Base-by-base conservation (phyloP, 1,140 invertebrate species). In the Zophobas atratus region DNA sequence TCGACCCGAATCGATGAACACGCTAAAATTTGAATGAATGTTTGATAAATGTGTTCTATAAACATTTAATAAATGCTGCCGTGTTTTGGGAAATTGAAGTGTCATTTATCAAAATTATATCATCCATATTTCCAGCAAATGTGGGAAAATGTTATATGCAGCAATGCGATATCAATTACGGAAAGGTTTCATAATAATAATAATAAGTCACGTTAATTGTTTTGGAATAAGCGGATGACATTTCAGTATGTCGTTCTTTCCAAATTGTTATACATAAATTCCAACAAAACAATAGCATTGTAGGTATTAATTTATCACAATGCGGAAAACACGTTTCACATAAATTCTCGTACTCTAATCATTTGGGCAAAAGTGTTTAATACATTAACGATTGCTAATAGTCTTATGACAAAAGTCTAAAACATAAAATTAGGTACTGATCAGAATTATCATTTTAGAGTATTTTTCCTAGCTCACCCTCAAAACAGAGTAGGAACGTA, bases 91-190 rank as follows among this genome's bases (percentile, higher is more conserved):
- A 67, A 67, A 67, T 67, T 67, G 60, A 67, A 67, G 60, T 46
- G 60, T 67, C 60, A 67, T 67, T 67, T 67, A 67, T 67, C 39
- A 67, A 67, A 67, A 67, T 67, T 67, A 53, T 53, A 51, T 20
- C 49, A n/a, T 20, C 49, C 6, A 51, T 51, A 67, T 67, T 67
- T 48, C 39, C 6, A 32, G 60, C 60, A 67, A 46, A 67, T 39
- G 6, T 39, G 39, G 60, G 38, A 67, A 20, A 67, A 43, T 67
- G 60, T 67, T 67, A 43, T 67, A 67, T 43, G 60, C 60, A 67
- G 60, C 60, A 67, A 67, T 67, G 60, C 43, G 60, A 67, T 67
- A 67, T 67, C 60, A 67, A 67, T 67, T 67, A 67, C 60, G 60
- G 38, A 39, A 39, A 67, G 60, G 60, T 46, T 38, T 39, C 38